phyloP scores from a whole-genome alignment of 2,797 vertebrate genomes.

The Myiothlypis chrysogaster region DNA sequence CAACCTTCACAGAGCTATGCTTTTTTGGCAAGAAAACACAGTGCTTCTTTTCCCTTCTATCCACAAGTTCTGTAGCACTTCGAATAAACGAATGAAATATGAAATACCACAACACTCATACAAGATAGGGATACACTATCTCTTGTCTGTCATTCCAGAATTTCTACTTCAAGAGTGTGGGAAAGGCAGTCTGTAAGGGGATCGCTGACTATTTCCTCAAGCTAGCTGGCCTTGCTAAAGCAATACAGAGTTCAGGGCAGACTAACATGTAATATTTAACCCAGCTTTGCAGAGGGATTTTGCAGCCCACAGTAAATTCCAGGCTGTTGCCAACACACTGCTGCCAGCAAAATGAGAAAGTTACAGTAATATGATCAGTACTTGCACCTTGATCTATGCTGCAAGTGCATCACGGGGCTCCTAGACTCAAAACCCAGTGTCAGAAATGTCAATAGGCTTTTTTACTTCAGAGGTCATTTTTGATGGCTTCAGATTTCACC shows the following conservation, averaged over 20 bases:
- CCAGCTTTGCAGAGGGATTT: not conserved
- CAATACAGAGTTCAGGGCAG: not conserved
- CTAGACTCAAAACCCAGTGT: not conserved
- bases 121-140: not conserved
- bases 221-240: not conserved
- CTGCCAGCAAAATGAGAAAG: not conserved
- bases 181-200: not conserved
- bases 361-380: not conserved
- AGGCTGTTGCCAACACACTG: not conserved
- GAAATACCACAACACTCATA: not conserved
- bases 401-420: not conserved
- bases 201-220: not conserved
- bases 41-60: not conserved
- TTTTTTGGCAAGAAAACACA: not conserved
- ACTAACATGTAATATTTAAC: not conserved
- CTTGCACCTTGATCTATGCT: not conserved
- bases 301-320: not conserved
- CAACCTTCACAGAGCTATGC: not conserved
- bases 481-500: not conserved
- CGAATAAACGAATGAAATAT: not conserved
- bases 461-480: not conserved
- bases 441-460: not conserved
- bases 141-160: not conserved
- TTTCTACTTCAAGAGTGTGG: not conserved
- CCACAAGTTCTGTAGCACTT: not conserved